Evolutionary conservation across 2,113 vertebrate species (phyloP).

Genomic region (Perccottus glenii): DNA sequence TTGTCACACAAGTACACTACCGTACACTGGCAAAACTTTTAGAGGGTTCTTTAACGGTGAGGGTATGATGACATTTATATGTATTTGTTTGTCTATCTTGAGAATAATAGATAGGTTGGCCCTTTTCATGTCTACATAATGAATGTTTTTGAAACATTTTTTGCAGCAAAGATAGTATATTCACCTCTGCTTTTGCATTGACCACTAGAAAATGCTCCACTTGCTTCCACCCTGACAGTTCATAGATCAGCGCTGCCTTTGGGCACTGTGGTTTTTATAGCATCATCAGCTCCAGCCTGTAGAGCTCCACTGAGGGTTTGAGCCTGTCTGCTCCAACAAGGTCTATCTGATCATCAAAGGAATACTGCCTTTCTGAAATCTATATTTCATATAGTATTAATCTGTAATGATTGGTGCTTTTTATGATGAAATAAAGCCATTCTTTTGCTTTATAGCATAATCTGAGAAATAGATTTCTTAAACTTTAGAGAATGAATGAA

Average conservation of each 20-base stretch:
- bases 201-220: neutral
- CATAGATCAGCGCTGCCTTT: constrained; percentile 32
- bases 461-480: no score
- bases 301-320: constrained; percentile 23
- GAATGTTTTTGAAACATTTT: neutral
- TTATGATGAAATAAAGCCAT: constrained; percentile 11
- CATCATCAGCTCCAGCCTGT: constrained; percentile 24
- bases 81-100: no score
- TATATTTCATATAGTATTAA: constrained; percentile 29
- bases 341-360: constrained; percentile 45
- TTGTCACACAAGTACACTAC: neutral
- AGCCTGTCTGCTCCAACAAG: constrained; percentile 22
- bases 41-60: no score
- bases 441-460: neutral
- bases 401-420: constrained; percentile 26
- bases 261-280: constrained; percentile 30
- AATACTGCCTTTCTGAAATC: constrained; percentile 25
- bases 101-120: neutral
- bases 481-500: no score
- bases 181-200: constrained; percentile 40
- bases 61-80: no score
- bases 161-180: constrained; percentile 3
- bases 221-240: constrained; percentile 33
- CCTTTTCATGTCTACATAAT: constrained; percentile 6
- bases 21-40: neutral